A percentile compares a stretch with the other conserved stretches of the same genome.
Conservation (phyloP, 2,888 invertebrate species). For the Ypsolopha sequella region DNA sequence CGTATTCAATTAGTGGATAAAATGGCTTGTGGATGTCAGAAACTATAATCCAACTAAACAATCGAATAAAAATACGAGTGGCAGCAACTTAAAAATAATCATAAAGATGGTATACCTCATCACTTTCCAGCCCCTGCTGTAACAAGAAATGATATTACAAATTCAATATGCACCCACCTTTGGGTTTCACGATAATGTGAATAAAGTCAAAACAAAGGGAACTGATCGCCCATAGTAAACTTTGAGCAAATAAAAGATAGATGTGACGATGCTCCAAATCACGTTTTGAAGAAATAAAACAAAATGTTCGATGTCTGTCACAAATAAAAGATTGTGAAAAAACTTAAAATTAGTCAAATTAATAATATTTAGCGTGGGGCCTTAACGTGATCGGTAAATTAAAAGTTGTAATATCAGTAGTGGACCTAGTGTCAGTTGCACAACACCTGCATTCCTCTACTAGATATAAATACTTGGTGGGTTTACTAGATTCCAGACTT, state of each 20-base stretch:
- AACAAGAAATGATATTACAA: constrained; percentile 74
- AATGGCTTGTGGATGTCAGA: constrained; percentile 64
- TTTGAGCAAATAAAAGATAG: constrained; percentile 10
- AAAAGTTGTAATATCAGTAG: not conserved
- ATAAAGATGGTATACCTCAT: constrained; percentile 82
- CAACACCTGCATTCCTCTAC: constrained; percentile 55
- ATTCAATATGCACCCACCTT: constrained; percentile 71
- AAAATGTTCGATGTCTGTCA: not conserved
- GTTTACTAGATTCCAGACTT: constrained; percentile 44
- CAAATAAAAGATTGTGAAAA: not conserved
- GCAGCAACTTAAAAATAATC: constrained; percentile 70
- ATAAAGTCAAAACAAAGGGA: constrained; percentile 29
- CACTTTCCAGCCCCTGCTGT: constrained; percentile 94
- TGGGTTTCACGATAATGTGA: constrained; percentile 49
- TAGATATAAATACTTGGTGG: constrained; percentile 26
- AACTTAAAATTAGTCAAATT: not conserved
- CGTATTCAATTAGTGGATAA: constrained; percentile 57
- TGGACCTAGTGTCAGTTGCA: constrained; percentile 32
- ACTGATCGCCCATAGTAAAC: no score
- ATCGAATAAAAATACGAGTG: constrained; percentile 59
- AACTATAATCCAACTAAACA: constrained; percentile 61
- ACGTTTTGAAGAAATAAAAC: not conserved
- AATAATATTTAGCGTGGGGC: constrained; percentile 20
- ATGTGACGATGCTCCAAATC: not conserved
- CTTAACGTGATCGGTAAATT: constrained; percentile 29